A percentile compares a stretch with the other conserved stretches of the same genome.
Conservation (phyloP, 1,140 invertebrate species). For the Zaprionus ornatus region DNA sequence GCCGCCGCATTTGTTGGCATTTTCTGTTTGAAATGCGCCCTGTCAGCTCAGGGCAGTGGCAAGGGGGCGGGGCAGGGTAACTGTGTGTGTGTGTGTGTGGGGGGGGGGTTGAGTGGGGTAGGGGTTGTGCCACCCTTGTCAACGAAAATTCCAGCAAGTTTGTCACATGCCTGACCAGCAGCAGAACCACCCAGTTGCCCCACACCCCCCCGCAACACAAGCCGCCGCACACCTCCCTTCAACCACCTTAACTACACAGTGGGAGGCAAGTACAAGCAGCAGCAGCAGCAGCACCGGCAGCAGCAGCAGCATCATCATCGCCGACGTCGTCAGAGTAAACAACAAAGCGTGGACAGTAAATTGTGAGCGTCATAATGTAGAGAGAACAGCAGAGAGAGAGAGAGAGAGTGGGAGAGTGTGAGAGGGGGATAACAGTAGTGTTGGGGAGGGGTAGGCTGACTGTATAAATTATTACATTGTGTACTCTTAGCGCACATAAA, state of each 20-base stretch:
- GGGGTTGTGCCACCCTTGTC: constrained; percentile 63
- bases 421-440: constrained; percentile 20
- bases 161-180: constrained; percentile 67
- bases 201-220: constrained; percentile 12
- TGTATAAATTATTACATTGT: constrained; percentile 82
- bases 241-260: constrained; percentile 33
- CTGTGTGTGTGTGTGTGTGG: background rate
- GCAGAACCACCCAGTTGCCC: constrained; percentile 22
- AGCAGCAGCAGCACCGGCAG: constrained; percentile 32
- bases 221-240: background rate
- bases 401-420: background rate
- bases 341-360: constrained; percentile 81
- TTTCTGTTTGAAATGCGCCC: constrained; percentile 70
- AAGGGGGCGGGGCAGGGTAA: background rate
- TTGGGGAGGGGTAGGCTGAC: constrained; percentile 32
- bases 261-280: constrained; percentile 8
- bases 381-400: constrained; percentile 16
- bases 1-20: constrained; percentile 79
- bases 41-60: constrained; percentile 29
- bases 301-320: constrained; percentile 63
- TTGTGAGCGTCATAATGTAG: constrained; percentile 78
- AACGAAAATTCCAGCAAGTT: constrained; percentile 74
- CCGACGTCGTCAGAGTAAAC: constrained; percentile 69
- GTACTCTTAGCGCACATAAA: constrained; percentile 82
- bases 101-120: constrained; percentile 3